These are phyloP conservation scores for Willowsia nigromaculata DNA, from an alignment of 2,888 invertebrate genomes.

Conservation along the genomic window DNA sequence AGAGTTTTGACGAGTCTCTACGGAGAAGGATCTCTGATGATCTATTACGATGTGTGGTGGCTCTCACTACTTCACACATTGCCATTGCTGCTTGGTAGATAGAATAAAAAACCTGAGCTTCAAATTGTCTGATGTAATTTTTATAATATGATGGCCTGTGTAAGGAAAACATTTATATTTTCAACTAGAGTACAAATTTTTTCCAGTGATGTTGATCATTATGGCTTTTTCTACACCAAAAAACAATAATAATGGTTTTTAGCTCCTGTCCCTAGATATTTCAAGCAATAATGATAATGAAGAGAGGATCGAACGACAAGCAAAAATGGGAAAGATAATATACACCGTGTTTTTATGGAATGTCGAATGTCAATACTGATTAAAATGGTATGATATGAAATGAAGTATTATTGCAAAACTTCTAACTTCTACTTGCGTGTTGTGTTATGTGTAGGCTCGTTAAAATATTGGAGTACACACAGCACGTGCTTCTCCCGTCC, in stretches of 20 bases:
- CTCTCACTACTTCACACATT: too few species aligned
- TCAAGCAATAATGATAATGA: background rate
- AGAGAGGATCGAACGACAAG: background rate
- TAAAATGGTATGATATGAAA: slow-evolving; percentile 9
- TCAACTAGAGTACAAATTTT: background rate
- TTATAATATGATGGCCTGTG: too few species aligned
- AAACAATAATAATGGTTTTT: slow-evolving; percentile 11
- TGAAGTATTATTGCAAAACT: slow-evolving; percentile 13
- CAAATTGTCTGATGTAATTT: too few species aligned
- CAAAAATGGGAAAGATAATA: background rate
- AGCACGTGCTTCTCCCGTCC: background rate
- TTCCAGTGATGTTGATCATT: background rate
- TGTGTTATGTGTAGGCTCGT: background rate
- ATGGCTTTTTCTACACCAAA: background rate
- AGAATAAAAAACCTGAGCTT: too few species aligned
- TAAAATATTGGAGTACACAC: background rate
- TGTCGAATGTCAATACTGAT: background rate
- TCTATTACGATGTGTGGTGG: too few species aligned
- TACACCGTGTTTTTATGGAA: slow-evolving; percentile 7
- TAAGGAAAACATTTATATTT: background rate
- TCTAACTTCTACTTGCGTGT: too few species aligned
- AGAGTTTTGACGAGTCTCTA: background rate
- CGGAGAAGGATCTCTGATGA: background rate
- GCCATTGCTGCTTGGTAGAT: too few species aligned
- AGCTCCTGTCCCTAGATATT: background rate